phyloP scores from a whole-genome alignment of 1,140 invertebrate genomes.

The Diorhabda carinulata region DNA sequence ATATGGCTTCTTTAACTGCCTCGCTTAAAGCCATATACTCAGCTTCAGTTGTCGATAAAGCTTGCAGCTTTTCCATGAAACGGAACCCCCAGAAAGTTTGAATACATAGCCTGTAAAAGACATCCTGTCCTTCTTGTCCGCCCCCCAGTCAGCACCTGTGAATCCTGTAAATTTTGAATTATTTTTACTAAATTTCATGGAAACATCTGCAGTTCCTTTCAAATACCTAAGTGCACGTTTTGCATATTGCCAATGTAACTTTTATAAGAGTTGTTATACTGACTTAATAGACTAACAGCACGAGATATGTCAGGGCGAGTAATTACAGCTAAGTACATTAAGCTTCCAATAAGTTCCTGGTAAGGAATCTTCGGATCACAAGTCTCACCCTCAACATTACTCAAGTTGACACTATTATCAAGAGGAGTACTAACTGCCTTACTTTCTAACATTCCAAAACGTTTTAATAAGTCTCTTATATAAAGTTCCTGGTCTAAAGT shows the following conservation, averaged over 20 bases:
- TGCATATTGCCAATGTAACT: constrained; percentile 47
- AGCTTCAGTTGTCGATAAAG: constrained; percentile 46
- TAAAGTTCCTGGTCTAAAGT: too few relatives aligned
- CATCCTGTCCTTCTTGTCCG: constrained; percentile 30
- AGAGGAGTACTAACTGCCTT: too few relatives aligned
- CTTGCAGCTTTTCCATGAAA: constrained; percentile 42
- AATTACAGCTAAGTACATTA: constrained; percentile 48
- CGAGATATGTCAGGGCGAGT: constrained; percentile 49
- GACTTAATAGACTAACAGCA: constrained; percentile 41
- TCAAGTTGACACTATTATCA: too few relatives aligned
- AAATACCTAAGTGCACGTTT: constrained; percentile 49
- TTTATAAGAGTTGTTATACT: constrained; percentile 41
- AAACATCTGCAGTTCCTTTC: constrained; percentile 41
- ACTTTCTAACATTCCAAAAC: too few relatives aligned
- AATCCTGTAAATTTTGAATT: constrained; percentile 37
- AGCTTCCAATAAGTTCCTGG: constrained; percentile 43
- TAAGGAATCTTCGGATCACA: constrained; percentile 32
- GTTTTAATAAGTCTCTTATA: too few relatives aligned
- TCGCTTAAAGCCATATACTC: constrained; percentile 45
- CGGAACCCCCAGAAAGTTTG: constrained; percentile 28
- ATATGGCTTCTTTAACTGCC: constrained; percentile 36
- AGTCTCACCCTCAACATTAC: constrained; percentile 36
- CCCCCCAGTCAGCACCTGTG: constrained; percentile 48
- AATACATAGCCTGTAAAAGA: constrained; percentile 46
- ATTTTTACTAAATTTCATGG: constrained; percentile 15